phyloP scores from a whole-genome alignment of 2,113 vertebrate species.

The Taurulus bubalis region DNA sequence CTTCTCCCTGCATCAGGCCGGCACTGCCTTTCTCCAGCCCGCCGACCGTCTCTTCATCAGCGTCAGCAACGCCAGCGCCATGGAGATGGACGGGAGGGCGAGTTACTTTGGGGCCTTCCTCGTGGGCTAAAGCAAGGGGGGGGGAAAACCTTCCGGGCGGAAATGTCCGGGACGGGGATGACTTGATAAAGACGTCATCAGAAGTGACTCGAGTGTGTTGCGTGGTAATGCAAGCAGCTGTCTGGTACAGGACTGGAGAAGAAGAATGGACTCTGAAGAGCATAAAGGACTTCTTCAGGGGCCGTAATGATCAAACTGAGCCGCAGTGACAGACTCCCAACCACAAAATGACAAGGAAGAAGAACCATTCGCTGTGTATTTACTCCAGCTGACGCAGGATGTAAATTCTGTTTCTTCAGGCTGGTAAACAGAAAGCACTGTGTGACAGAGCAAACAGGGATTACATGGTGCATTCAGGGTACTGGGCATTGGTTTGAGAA shows the following conservation, averaged over 20 bases:
- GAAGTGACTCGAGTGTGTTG: slow-evolving; percentile 9
- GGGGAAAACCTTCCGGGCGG: background rate
- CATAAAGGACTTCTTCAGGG: background rate
- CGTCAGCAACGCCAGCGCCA: slow-evolving; percentile 86
- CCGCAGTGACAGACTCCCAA: background rate
- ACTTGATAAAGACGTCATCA: slow-evolving; percentile 12
- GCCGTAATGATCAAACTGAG: background rate
- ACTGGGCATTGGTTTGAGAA: background rate
- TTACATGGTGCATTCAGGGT: background rate
- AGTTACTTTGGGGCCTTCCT: slow-evolving; percentile 94
- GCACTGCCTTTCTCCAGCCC: slow-evolving; percentile 87
- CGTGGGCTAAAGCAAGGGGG: slow-evolving; percentile 77
- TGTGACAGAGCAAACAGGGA: background rate
- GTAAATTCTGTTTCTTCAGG: slow-evolving; percentile 5
- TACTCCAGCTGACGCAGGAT: slow-evolving; percentile 13
- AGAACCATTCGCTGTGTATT: slow-evolving; percentile 9
- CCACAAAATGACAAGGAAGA: background rate
- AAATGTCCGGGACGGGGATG: slow-evolving; percentile 5
- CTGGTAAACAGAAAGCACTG: slow-evolving; percentile 3
- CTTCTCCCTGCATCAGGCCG: slow-evolving; percentile 93
- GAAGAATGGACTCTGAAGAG: background rate
- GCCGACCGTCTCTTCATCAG: slow-evolving; percentile 91
- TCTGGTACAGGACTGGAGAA: slow-evolving; percentile 11
- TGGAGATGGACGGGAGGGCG: slow-evolving; percentile 91
- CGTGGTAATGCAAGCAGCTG: slow-evolving; percentile 13